Base-by-base conservation (phyloP, 2,888 invertebrate species). In the Fissipunctia ypsillon region DNA sequence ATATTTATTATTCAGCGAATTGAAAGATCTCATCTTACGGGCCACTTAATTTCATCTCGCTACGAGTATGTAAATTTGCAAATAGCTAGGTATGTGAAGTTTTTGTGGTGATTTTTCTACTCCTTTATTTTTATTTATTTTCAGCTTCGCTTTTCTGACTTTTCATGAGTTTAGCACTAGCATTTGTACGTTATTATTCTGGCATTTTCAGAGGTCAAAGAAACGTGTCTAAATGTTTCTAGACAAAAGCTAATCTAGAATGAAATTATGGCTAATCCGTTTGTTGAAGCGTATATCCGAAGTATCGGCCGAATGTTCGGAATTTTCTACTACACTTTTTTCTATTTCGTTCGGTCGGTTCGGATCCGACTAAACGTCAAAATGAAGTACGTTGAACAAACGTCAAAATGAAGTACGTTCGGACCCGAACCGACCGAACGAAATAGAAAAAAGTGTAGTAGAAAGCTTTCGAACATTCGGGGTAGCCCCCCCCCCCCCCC, bases 1-100 rank as follows among this genome's bases (percentile, higher is more conserved):
- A 73, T 79, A 83, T 84, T 85, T 83, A 82, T 81, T 87, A 83
- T 86, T 78, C 80, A 80, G 68, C 50, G 68, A 83, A 76, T 80
- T 88, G 87, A 85, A 81, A 77, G 75, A 75, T 77, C 75, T 52
- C 73, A 72, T 70, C 73, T 48, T 60, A 71, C 71, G 66, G 73
- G 64, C 59, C 63, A 75, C 64, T 78, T 85, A 74, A 73, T 80
- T 83, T 76, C 35, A 65, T 75, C 41, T 64, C 59, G 54, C 4
- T 64, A 7, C n/a, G 41, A 80, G 63, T 65, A 76, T 76, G 65
- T 54, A 71, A 80, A 84, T 84, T 73, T 65, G n/a, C 22, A 74
- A 70, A 74, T 41, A 43, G 31, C 31, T 63, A 43, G 31, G 25
- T 63, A 31, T n/a, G 28, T 31, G 2, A 7, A 66, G 38, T n/a